Conservation (phyloP, 2,113 vertebrate genomes). For the Gymnorhina tibicen region DNA sequence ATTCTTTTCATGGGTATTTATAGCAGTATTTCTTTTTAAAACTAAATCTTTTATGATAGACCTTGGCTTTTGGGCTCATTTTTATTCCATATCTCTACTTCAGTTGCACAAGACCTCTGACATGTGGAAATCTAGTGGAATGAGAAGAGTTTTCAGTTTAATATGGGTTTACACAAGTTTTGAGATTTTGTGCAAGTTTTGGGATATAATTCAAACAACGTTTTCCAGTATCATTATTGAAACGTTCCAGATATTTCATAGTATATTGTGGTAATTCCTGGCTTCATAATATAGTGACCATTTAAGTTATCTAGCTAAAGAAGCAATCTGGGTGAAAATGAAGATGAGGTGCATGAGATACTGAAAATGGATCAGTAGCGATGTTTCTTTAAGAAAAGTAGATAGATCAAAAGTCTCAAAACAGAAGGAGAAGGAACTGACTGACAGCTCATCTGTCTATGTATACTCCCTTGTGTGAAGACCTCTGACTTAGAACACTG, state of each 20-base stretch:
- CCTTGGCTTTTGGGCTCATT: conserved; percentile 33
- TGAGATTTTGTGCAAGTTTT: neutral
- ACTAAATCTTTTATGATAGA: conserved; percentile 5
- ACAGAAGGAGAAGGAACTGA: neutral
- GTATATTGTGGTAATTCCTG: neutral
- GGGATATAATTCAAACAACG: neutral
- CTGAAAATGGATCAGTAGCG: neutral
- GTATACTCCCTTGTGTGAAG: neutral
- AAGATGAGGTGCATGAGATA: neutral
- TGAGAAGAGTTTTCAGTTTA: neutral
- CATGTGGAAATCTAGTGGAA: neutral
- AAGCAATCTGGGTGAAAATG: neutral
- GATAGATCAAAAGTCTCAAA: neutral
- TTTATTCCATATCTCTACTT: conserved; percentile 35
- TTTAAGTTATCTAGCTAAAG: neutral
- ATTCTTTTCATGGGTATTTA: conserved; percentile 43
- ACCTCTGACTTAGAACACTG: neutral
- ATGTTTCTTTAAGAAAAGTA: neutral
- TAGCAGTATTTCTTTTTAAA: conserved; percentile 13
- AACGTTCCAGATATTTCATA: neutral
- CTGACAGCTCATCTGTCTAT: neutral
- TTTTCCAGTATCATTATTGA: neutral
- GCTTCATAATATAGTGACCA: neutral
- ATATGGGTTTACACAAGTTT: neutral
- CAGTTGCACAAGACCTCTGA: conserved; percentile 2